Evolutionary conservation across 2,113 vertebrate species (phyloP).

Genomic region (Macquaria australasica): DNA sequence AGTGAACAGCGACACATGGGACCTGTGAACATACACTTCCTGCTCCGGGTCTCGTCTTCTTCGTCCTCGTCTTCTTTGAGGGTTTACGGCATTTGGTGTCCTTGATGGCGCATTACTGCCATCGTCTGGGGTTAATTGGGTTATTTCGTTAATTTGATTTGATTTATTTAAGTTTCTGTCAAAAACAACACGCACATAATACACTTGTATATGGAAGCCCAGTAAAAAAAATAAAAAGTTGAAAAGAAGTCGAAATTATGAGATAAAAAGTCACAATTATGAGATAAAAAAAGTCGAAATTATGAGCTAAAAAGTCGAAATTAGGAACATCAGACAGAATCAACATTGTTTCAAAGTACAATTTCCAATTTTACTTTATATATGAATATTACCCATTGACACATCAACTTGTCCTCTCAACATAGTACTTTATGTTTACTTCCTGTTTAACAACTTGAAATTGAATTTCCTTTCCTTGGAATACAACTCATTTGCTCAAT

Average conservation of each 20-base stretch:
- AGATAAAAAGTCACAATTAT: too few relatives aligned
- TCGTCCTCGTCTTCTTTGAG: not conserved
- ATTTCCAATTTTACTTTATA: not conserved
- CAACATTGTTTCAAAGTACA: not conserved
- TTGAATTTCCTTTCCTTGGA: not conserved
- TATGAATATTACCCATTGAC: not conserved
- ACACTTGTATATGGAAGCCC: too few relatives aligned
- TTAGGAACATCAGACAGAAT: not conserved
- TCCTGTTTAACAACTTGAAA: not conserved
- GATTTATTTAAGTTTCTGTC: not conserved
- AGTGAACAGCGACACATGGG: slow-evolving; percentile 54
- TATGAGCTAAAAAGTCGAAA: too few relatives aligned
- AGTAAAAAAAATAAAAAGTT: too few relatives aligned
- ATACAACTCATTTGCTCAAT: not conserved
- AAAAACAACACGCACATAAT: not conserved
- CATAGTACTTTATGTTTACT: not conserved
- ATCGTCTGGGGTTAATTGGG: not conserved
- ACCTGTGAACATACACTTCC: slow-evolving; percentile 60
- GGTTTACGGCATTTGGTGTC: not conserved
- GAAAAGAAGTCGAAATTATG: too few relatives aligned
- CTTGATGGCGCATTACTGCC: not conserved
- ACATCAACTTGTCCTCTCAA: not conserved
- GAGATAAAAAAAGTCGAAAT: too few relatives aligned
- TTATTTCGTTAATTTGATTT: not conserved
- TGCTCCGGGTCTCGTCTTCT: slow-evolving; percentile 35